Evolutionary conservation across 2,888 invertebrate genomes (phyloP), one percentile per base, ranked within the genome.

Genomic region (Eupeodes latifasciatus): DNA sequence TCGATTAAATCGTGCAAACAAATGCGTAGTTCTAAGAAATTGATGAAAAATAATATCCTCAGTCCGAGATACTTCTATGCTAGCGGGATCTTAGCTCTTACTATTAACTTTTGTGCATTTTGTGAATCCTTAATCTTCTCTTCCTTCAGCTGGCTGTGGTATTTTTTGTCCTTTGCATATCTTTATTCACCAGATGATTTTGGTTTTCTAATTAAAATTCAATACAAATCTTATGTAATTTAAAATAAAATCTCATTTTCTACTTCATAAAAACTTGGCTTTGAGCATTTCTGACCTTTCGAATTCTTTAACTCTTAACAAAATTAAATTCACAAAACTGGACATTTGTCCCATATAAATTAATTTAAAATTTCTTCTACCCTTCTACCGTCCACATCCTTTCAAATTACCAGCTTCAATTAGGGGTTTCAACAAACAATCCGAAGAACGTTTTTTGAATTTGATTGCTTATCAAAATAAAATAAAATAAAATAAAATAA

Each of bases 391-490:
- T 27, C 1, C 6, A 1, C n/a, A 4, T 47, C 27, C 51, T 19
- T 5, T 53, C 27, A 27, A 69, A 19, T 53, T 53, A 53, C 6
- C 12, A 49, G 11, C 12, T 16, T 36, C 27, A 71, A 55, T 44
- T 19, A 66, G 14, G 55, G 40, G 36, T 19, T 71, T 55, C 16
- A 16, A 19, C 55, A 71, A 71, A 55, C 55, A 55, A 40, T 12
- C 40, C 10, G 14, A 72, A 72, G 57, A 47, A 59, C 27, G 57
- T 72, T 72, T 59, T 59, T 49, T 19, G 34, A 59, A 72, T 59
- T 72, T 47, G 19, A 72, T 72, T 72, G 19, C 57, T 40, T 47
- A 59, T 72, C 72, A 59, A 59, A 72, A 72, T 47, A 49, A 59
- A 72, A 72, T 47, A 72, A 69, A 55, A n/a, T n/a, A n/a, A n/a